A percentile compares a stretch with the other conserved stretches of the same genome.
Evolutionary conservation across 2,888 invertebrate genomes (phyloP).

Genomic region (Marronus borbonicus): DNA sequence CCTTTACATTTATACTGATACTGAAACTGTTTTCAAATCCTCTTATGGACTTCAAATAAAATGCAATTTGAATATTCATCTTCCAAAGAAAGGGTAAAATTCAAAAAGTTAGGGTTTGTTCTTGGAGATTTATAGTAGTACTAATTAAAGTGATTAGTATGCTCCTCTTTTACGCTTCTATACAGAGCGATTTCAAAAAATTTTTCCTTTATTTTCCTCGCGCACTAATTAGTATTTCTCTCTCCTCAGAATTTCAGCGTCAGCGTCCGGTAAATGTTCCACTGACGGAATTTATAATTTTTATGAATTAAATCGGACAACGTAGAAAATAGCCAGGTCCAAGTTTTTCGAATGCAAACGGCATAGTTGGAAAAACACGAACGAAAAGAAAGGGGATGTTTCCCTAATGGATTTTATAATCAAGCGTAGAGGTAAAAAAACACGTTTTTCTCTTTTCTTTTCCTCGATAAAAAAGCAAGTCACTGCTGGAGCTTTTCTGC

Average conservation of each 20-base stretch:
- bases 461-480: too few species aligned
- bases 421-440: too few species aligned
- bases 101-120: too few species aligned
- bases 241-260: not conserved
- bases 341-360: not conserved
- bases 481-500: too few species aligned
- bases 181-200: not conserved
- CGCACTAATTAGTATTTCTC: too few species aligned
- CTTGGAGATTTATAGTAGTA: not conserved
- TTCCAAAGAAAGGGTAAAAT: too few species aligned
- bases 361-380: too few species aligned
- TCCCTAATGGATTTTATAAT: not conserved
- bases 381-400: not conserved
- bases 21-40: too few species aligned
- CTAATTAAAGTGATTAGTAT: slow-evolving; percentile 1
- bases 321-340: not conserved
- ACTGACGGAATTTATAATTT: slow-evolving; percentile 5
- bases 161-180: not conserved
- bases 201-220: not conserved
- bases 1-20: too few species aligned
- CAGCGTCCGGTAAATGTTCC: not conserved
- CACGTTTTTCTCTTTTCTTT: too few species aligned
- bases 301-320: slow-evolving; percentile 10
- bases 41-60: too few species aligned
- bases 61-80: too few species aligned